phyloP scores from a whole-genome alignment of 92 coral and sea anemone species.

The Palythoa caribaeorum region DNA sequence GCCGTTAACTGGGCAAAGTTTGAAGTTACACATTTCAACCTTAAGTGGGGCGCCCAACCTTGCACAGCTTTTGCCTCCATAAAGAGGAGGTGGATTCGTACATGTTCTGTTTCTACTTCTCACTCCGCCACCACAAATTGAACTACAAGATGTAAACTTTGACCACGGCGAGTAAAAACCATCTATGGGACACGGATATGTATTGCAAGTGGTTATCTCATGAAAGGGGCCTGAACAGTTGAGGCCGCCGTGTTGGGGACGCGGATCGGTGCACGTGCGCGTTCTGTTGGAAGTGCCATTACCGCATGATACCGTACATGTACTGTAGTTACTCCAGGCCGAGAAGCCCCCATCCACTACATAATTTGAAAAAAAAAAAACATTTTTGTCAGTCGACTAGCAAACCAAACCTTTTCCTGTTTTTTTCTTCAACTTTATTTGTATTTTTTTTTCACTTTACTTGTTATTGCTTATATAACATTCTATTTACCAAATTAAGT shows the following conservation, averaged over 20 bases:
- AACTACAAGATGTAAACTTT: conserved; percentile 58
- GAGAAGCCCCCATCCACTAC: conserved; percentile 75
- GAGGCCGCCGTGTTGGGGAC: conserved; percentile 70
- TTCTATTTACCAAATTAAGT: too few relatives aligned
- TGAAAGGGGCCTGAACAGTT: conserved; percentile 54
- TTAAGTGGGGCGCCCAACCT: conserved; percentile 59
- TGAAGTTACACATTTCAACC: conserved; percentile 58
- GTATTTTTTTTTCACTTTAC: neutral
- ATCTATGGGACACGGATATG: conserved; percentile 68
- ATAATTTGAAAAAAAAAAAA: neutral
- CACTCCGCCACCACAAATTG: conserved; percentile 70
- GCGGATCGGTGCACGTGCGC: conserved; percentile 72
- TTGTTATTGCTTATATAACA: neutral
- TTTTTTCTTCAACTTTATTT: neutral
- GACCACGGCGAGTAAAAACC: conserved; percentile 76
- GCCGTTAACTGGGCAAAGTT: conserved; percentile 76
- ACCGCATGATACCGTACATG: conserved; percentile 65
- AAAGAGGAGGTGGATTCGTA: conserved; percentile 65
- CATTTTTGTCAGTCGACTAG: neutral
- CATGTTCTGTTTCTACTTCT: conserved; percentile 66
- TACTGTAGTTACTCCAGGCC: conserved; percentile 69
- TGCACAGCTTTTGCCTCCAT: conserved; percentile 71
- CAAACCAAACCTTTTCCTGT: neutral
- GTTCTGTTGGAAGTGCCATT: conserved; percentile 49
- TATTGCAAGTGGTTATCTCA: conserved; percentile 56